Conservation (phyloP, 2,797 vertebrate genomes). For the Tragelaphus eurycerus region DNA sequence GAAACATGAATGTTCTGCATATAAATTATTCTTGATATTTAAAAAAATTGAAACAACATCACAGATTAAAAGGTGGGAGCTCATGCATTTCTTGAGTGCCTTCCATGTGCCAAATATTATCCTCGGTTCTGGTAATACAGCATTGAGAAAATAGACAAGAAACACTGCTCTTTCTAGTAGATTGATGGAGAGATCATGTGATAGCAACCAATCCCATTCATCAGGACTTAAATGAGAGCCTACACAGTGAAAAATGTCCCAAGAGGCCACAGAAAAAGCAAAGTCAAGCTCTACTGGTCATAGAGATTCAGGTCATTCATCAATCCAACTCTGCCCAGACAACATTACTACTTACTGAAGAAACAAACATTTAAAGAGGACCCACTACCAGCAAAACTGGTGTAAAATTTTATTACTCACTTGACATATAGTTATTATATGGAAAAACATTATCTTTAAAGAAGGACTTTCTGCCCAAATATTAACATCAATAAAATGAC, state of each 20-base stretch:
- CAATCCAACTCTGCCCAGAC: not conserved
- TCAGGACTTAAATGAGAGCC: not conserved
- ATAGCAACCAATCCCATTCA: not conserved
- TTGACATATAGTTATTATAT: not conserved
- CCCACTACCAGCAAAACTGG: not conserved
- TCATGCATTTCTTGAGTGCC: not conserved
- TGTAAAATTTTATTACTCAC: not conserved
- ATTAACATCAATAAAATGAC: not conserved
- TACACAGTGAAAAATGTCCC: not conserved
- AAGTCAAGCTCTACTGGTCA: not conserved
- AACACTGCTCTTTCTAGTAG: not conserved
- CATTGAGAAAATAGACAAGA: not conserved
- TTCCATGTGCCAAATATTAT: not conserved
- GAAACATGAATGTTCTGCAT: not conserved
- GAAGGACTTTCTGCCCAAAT: not conserved
- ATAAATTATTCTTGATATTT: not conserved
- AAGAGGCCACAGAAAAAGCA: not conserved
- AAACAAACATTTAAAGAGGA: not conserved
- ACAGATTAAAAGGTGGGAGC: not conserved
- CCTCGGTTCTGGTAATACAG: not conserved
- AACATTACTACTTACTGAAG: not conserved
- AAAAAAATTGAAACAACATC: not conserved
- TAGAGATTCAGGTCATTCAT: not conserved
- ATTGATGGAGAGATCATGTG: not conserved
- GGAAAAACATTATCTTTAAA: not conserved